Evolutionary conservation across 2,888 invertebrate genomes (phyloP), one percentile per base, ranked within the genome.

Genomic region (Lepidocyrtoides sp.): DNA sequence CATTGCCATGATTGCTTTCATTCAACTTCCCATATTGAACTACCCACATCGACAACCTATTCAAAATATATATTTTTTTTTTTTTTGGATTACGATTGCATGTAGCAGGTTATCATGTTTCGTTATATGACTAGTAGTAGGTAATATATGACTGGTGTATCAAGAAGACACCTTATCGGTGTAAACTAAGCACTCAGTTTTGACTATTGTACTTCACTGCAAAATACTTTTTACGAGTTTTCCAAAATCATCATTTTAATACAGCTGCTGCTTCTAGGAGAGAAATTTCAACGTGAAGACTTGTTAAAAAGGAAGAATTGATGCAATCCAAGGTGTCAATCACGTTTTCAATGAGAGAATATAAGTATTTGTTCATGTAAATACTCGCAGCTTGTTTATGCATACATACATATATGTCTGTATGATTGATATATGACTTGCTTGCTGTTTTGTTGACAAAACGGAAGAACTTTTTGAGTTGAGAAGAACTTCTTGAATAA

Each of bases 311-410:
- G 26, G 23, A 41, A 75, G 48, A 63, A 26, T 26, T 69, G 60
- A 79, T 88, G 82, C 82, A 72, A 82, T 82, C 60, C 89, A 57
- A 82, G 82, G 89, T 72, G 89, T 89, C 89, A 89, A 89, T 89
- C 89, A 89, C 83, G 83, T 83, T 75, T 72, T 89, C 60, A 36
- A 69, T 72, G 63, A 63, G 44, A 26, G 63, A 48, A 26, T n/a
- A n/a, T n/a, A 48, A 48, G 10, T 17, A 29, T 85, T 85, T 36
- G n/a, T n/a, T 51, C 32, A n/a, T 66, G 29, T 29, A 4, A n/a
- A n/a, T 66, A n/a, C n/a, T n/a, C n/a, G n/a, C n/a, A n/a, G n/a
- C n/a, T n/a, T n/a, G n/a, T n/a, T n/a, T n/a, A n/a, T n/a, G n/a
- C n/a, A n/a, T n/a, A n/a, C n/a, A n/a, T n/a, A n/a, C n/a, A n/a